Evolutionary conservation across 2,888 invertebrate genomes (phyloP).

Genomic region (Dimorphilus gyrociliatus): DNA sequence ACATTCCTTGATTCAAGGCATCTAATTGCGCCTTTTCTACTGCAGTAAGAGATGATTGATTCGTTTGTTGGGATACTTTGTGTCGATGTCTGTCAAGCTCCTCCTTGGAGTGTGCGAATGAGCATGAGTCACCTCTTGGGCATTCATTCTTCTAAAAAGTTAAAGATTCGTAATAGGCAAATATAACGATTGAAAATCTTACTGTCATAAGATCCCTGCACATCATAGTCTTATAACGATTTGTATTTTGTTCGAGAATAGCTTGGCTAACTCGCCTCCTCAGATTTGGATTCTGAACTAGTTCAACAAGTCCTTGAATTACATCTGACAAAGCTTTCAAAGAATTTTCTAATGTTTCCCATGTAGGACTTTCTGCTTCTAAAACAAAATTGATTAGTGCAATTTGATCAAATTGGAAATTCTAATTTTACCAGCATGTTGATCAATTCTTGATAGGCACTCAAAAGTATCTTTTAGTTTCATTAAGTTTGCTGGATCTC

Average conservation of each 20-base stretch:
- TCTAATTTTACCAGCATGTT: slow-evolving; percentile 50
- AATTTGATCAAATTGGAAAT: slow-evolving; percentile 1
- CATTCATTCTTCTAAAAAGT: slow-evolving; percentile 63
- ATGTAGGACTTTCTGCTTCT: slow-evolving; percentile 32
- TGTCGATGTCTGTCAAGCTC: slow-evolving; percentile 78
- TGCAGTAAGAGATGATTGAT: too few relatives aligned
- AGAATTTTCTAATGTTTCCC: slow-evolving; percentile 31
- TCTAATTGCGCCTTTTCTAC: too few relatives aligned
- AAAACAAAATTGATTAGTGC: slow-evolving; percentile 4
- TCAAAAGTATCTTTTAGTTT: slow-evolving; percentile 62
- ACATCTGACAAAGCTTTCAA: slow-evolving; percentile 42
- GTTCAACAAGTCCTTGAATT: slow-evolving; percentile 58
- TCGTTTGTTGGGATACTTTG: slow-evolving; percentile 32
- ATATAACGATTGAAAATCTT: too few relatives aligned
- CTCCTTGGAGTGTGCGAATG: slow-evolving; percentile 77
- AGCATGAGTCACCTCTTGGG: slow-evolving; percentile 68
- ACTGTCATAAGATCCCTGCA: slow-evolving; percentile 68
- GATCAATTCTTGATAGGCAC: slow-evolving; percentile 67
- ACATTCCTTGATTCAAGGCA: too few relatives aligned
- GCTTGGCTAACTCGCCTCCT: slow-evolving; percentile 10
- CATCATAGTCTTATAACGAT: slow-evolving; percentile 73
- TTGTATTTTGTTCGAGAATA: slow-evolving; percentile 5
- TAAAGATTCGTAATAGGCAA: too few relatives aligned
- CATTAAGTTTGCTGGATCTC: slow-evolving; percentile 66
- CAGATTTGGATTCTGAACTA: slow-evolving; percentile 55